phyloP scores from a whole-genome alignment of 2,797 vertebrate species.

The Ptychadena robeensis region DNA sequence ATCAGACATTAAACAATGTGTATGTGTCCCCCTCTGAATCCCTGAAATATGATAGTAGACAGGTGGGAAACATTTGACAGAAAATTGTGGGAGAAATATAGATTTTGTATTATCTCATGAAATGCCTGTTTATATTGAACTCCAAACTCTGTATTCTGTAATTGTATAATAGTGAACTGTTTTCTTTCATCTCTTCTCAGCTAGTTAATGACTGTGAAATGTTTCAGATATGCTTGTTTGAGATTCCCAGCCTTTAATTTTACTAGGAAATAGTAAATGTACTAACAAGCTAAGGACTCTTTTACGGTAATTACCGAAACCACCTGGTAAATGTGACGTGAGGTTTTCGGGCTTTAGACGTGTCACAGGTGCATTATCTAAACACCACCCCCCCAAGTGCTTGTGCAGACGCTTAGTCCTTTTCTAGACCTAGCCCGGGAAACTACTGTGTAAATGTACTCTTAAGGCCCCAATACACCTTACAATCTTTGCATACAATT shows the following conservation, averaged over 20 bases:
- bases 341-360: no score
- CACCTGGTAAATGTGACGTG: no score
- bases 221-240: not conserved
- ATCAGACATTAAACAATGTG: not conserved
- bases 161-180: no score
- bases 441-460: no score
- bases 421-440: no score
- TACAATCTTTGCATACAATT: no score
- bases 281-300: no score
- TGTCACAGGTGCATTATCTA: no score
- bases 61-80: not conserved
- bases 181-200: not conserved
- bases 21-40: not conserved
- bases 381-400: no score
- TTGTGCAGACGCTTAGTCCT: no score
- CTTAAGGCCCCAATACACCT: no score
- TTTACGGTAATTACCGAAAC: no score
- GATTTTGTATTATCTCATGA: not conserved
- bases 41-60: not conserved
- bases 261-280: not conserved
- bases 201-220: not conserved
- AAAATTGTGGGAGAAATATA: not conserved
- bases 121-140: not conserved
- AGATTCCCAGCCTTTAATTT: not conserved
- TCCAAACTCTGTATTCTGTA: not conserved